Evolutionary conservation across 2,113 vertebrate genomes (phyloP).

Genomic region (Chloropsis hardwickii): DNA sequence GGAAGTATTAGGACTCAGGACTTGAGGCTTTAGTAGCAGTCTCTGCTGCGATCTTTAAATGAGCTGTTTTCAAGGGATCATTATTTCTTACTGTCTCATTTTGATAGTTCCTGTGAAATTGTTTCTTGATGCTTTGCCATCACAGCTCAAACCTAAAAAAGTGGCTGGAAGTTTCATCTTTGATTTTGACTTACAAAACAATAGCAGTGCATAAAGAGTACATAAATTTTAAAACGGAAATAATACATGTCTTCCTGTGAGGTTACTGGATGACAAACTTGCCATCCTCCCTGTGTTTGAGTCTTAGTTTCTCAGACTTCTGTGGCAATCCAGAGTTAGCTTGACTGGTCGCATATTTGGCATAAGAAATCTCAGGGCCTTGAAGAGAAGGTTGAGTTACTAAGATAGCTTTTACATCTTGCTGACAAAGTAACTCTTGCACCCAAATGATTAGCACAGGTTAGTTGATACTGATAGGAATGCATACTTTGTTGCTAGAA

Average conservation of each 20-base stretch:
- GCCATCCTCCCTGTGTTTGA: background rate
- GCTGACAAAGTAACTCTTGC: background rate
- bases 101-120: background rate
- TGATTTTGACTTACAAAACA: background rate
- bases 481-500: background rate
- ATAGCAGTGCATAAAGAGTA: background rate
- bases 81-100: background rate
- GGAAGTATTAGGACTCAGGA: background rate
- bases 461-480: background rate
- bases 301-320: background rate
- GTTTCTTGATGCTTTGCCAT: background rate
- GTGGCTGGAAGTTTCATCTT: background rate
- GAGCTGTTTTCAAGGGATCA: background rate
- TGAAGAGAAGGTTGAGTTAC: background rate
- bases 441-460: background rate
- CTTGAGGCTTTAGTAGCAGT: background rate
- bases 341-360: background rate
- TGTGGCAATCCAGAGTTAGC: background rate
- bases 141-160: background rate
- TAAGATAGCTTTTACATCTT: background rate
- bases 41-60: background rate
- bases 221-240: background rate
- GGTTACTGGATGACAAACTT: background rate
- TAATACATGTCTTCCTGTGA: background rate
- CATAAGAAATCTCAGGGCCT: background rate